A percentile compares a stretch with the other conserved stretches of the same genome.
Evolutionary conservation across 2,113 vertebrate genomes (phyloP).

Genomic region (Phrynosoma blainvillii): DNA sequence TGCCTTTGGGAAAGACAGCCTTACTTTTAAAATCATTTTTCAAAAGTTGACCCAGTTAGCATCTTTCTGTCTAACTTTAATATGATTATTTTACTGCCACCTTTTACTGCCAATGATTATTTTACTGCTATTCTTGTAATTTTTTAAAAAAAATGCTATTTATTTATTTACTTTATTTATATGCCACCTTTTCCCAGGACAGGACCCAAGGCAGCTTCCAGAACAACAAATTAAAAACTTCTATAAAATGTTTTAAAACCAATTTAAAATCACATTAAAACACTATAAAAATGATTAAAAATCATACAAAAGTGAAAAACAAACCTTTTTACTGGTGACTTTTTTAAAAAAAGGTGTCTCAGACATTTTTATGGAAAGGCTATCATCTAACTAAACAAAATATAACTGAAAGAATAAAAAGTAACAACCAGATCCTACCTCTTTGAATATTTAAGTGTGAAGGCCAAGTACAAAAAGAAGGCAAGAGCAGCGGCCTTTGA

Average conservation of each 20-base stretch:
- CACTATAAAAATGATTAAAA: too few relatives aligned
- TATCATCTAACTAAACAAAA: background rate
- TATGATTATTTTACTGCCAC: background rate
- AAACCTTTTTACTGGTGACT: background rate
- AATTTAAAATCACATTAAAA: too few relatives aligned
- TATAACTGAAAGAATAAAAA: background rate
- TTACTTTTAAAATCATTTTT: background rate
- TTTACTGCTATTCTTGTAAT: background rate
- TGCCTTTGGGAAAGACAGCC: background rate
- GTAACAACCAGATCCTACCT: slow-evolving; percentile 64
- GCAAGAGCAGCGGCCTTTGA: slow-evolving; percentile 55
- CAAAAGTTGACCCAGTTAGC: background rate
- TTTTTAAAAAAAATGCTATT: background rate
- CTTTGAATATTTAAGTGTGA: slow-evolving; percentile 45
- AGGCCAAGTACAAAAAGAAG: slow-evolving; percentile 59
- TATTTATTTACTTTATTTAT: too few relatives aligned
- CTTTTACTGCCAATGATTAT: background rate
- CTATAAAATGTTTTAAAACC: too few relatives aligned
- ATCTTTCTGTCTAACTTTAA: background rate
- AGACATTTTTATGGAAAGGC: background rate
- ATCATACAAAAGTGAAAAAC: too few relatives aligned
- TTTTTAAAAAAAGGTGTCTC: background rate
- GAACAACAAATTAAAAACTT: too few relatives aligned
- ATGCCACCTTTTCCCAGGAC: too few relatives aligned
- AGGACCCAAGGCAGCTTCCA: too few relatives aligned